These are phyloP conservation scores for Bombylius discolor DNA, from an alignment of 2,888 invertebrate species.

Conservation along the genomic window DNA sequence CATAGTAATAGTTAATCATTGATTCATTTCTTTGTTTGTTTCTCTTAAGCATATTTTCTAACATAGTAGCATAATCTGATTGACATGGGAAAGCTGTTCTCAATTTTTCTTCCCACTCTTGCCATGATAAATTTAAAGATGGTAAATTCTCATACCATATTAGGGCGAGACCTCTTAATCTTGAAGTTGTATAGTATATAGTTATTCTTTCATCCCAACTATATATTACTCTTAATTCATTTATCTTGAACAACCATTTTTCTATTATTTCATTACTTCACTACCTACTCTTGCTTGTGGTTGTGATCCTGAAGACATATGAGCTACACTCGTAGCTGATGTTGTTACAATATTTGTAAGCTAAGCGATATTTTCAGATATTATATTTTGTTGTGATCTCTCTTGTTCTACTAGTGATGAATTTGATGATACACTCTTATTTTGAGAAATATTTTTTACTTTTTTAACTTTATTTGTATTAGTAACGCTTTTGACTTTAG, in stretches of 20 bases:
- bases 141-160: conserved; percentile 6
- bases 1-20: background rate
- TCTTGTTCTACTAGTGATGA: no score
- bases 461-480: no score
- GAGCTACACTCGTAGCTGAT: no score
- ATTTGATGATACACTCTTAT: no score
- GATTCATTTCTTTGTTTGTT: conserved; percentile 1
- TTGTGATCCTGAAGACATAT: no score
- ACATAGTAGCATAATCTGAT: background rate
- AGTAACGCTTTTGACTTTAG: no score
- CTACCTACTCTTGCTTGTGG: no score
- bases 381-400: no score
- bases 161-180: conserved; percentile 1
- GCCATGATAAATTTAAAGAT: conserved; percentile 4
- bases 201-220: background rate
- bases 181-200: background rate
- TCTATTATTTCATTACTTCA: no score
- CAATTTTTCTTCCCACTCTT: conserved; percentile 8
- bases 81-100: conserved; percentile 3
- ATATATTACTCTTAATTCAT: background rate
- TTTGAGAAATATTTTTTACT: no score
- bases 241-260: background rate
- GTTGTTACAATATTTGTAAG: no score
- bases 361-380: no score
- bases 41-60: conserved; percentile 4